Evolutionary conservation across 2,113 vertebrate species (phyloP).

Genomic region (Chamaetylas fuelleborni): DNA sequence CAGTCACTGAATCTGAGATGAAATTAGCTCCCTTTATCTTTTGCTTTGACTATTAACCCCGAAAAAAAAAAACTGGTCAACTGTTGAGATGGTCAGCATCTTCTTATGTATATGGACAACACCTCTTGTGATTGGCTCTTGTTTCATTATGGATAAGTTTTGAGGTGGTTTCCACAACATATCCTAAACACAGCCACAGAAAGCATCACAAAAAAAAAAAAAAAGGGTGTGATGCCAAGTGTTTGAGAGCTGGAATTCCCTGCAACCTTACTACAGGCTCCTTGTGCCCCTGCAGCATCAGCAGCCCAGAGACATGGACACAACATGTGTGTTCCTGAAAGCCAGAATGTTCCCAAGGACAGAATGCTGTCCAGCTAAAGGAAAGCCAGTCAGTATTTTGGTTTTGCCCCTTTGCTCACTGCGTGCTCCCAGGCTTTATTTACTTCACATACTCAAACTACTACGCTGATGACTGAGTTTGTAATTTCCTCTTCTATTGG

Average conservation of each 20-base stretch:
- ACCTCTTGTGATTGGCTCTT: background rate
- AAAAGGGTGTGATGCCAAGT: background rate
- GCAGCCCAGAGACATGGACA: background rate
- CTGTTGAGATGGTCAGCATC: background rate
- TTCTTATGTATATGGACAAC: background rate
- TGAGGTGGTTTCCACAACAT: background rate
- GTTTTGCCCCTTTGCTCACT: background rate
- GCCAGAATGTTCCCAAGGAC: background rate
- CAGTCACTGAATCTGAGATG: background rate
- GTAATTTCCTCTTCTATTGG: background rate
- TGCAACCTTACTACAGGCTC: background rate
- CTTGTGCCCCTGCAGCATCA: background rate
- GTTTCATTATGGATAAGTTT: background rate
- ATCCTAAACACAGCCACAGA: background rate
- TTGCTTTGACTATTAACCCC: background rate
- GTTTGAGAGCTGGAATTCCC: background rate
- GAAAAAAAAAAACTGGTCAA: background rate
- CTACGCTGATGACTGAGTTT: background rate
- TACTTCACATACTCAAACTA: background rate
- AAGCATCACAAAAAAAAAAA: background rate
- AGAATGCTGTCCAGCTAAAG: background rate
- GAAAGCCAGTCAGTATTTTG: background rate
- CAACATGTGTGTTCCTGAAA: accelerated
- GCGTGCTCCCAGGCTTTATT: background rate
- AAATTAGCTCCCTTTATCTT: background rate